Evolutionary conservation across 2,888 invertebrate genomes (phyloP), one percentile per base, ranked within the genome.

Genomic region (Cephus spinipes): DNA sequence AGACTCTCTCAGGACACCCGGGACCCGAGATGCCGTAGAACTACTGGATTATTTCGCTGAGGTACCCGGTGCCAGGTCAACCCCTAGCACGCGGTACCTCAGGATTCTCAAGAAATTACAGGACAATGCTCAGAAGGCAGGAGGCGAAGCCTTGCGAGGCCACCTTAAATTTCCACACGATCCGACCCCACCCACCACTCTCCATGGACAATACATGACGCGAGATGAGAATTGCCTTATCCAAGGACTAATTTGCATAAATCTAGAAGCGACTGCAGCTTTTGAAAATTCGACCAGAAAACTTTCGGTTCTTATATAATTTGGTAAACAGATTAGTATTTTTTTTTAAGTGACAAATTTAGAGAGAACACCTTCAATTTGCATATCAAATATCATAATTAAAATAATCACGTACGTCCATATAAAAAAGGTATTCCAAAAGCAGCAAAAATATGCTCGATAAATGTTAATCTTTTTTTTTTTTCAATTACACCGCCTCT

Each of bases 31-130:
- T 55, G 23, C 23, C 23, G 55, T 55, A 55, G 55, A 55, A 55
- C 73, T 32, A 77, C 77, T 75, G 77, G 34, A 77, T 77, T 77
- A 77, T 77, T 75, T 75, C 31, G 74, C 30, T 9, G 74, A 31
- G 74, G 74, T 74, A 55, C 55, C 33, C 33, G 35, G n/a, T 12
- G 35, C 15, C 35, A 0, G 33, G 23, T 33, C 33, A 11, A 6
- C 32, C 33, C 23, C 74, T 11, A 23, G 31, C 71, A 23, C 9
- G 74, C 12, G 36, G 11, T 15, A 23, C 4, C 6, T 6, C 23
- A 15, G 23, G 1, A 74, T 74, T 35, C n/a, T 74, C 35, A n/a
- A 34, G 74, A 15, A 74, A 74, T 74, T 74, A 74, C 35, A 74
- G 33, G 74, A 30, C n/a, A 33, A 74, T 33, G 74, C 30, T 30